Percentiles rank a stretch among this genome's conserved stretches.
These are phyloP conservation scores for Drosophila incognita DNA, from an alignment of 2,888 invertebrate genomes.

Conservation along the genomic window DNA sequence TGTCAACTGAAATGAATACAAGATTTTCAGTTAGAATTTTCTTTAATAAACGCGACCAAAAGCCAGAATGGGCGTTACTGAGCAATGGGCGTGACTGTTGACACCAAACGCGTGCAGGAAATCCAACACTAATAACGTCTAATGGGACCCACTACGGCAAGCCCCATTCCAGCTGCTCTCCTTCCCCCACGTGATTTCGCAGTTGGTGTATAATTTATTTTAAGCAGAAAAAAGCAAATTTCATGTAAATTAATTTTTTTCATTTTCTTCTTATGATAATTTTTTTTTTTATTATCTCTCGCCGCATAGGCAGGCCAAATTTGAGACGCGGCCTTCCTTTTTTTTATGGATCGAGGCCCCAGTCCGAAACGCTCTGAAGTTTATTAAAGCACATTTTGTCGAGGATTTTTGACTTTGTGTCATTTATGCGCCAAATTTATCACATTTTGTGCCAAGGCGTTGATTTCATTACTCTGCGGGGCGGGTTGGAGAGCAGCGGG, in stretches of 20 bases:
- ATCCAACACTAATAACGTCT: slow-evolving; percentile 59
- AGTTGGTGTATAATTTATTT: slow-evolving; percentile 55
- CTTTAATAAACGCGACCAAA: slow-evolving; percentile 22
- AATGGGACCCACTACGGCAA: slow-evolving; percentile 36
- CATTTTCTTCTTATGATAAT: slow-evolving; percentile 62
- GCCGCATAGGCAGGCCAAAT: slow-evolving; percentile 28
- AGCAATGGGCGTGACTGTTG: slow-evolving; percentile 40
- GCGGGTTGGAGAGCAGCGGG: not conserved
- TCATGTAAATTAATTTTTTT: slow-evolving; percentile 73
- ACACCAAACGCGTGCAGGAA: slow-evolving; percentile 44
- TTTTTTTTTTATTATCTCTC: slow-evolving; percentile 59
- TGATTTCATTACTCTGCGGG: slow-evolving; percentile 53
- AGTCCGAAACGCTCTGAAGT: slow-evolving; percentile 25
- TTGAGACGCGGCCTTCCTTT: slow-evolving; percentile 21
- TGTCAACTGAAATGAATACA: slow-evolving; percentile 8
- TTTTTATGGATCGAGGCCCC: slow-evolving; percentile 13
- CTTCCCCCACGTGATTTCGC: not conserved
- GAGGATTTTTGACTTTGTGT: slow-evolving; percentile 65
- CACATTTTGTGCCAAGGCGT: slow-evolving; percentile 50
- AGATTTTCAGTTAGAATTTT: not conserved
- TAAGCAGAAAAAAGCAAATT: slow-evolving; percentile 49
- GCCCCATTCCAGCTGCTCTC: not conserved
- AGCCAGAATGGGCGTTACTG: slow-evolving; percentile 5
- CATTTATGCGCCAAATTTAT: slow-evolving; percentile 69
- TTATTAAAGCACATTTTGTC: slow-evolving; percentile 63